A percentile compares a stretch with the other conserved stretches of the same genome.
Conservation (phyloP, 1,140 invertebrate genomes). For the Cyclina sinensis region DNA sequence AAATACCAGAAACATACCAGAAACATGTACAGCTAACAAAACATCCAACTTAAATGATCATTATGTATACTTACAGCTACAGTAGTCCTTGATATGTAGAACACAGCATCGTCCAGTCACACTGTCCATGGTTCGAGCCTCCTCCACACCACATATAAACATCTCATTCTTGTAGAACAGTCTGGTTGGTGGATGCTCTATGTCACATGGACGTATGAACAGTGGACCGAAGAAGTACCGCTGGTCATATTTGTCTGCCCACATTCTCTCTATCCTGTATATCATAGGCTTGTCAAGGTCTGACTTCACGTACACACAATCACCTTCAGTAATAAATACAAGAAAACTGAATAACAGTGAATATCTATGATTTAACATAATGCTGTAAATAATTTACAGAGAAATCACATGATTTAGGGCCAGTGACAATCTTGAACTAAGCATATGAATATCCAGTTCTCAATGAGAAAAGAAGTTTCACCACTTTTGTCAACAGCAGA, state of each 20-base stretch:
- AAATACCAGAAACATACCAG: too few species aligned
- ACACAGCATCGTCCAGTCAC: constrained; percentile 97
- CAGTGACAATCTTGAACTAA: too few species aligned
- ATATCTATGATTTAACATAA: too few species aligned
- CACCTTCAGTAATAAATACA: constrained; percentile 88
- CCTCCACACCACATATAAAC: constrained; percentile 96
- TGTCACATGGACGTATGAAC: constrained; percentile 95
- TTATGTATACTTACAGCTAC: constrained; percentile 90
- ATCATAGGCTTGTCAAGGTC: constrained; percentile 88
- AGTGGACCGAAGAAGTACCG: constrained; percentile 97
- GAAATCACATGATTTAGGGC: too few species aligned
- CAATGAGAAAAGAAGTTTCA: too few species aligned
- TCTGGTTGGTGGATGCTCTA: constrained; percentile 90
- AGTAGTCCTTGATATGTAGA: constrained; percentile 96
- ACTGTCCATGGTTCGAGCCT: constrained; percentile 94
- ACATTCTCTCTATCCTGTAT: constrained; percentile 97
- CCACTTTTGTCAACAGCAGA: too few species aligned
- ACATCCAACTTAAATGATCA: too few species aligned
- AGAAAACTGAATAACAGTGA: too few species aligned
- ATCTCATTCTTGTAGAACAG: constrained; percentile 99
- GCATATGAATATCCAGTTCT: too few species aligned
- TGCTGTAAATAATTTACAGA: too few species aligned
- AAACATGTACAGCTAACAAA: too few species aligned
- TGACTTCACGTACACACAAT: constrained; percentile 94
- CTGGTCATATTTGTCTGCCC: constrained; percentile 93